These are phyloP conservation scores for Thamnophis elegans DNA, from an alignment of 2,797 vertebrate genomes.

Conservation along the genomic window DNA sequence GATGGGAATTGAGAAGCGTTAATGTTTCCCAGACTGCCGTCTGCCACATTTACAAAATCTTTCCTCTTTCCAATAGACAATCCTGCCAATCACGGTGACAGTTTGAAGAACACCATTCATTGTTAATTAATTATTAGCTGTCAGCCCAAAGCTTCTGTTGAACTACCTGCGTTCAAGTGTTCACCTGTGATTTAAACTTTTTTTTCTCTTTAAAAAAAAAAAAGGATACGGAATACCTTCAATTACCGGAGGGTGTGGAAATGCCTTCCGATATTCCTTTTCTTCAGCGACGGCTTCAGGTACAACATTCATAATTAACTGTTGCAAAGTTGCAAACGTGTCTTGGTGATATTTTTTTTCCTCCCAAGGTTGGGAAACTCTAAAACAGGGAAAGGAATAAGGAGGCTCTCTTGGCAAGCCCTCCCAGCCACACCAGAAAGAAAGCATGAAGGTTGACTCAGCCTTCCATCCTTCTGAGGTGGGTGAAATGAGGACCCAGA, in stretches of 20 bases:
- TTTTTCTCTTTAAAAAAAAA: slow-evolving; percentile 60
- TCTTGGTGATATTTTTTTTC: slow-evolving; percentile 46
- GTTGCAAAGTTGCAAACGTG: slow-evolving; percentile 49
- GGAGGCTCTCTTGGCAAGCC: too few relatives aligned
- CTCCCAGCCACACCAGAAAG: too few relatives aligned
- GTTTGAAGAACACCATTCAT: slow-evolving; percentile 70
- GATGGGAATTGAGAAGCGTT: slow-evolving; percentile 68
- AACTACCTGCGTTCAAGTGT: slow-evolving; percentile 66
- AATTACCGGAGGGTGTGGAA: slow-evolving; percentile 66
- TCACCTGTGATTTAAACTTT: slow-evolving; percentile 67
- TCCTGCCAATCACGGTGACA: slow-evolving; percentile 69
- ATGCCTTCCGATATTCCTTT: slow-evolving; percentile 58
- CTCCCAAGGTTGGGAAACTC: slow-evolving; percentile 52
- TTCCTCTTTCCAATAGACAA: slow-evolving; percentile 68
- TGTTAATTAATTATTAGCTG: slow-evolving; percentile 78
- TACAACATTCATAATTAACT: slow-evolving; percentile 64
- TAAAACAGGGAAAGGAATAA: too few relatives aligned
- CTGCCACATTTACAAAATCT: slow-evolving; percentile 69
- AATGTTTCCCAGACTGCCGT: slow-evolving; percentile 70
- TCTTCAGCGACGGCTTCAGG: slow-evolving; percentile 53
- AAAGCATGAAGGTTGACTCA: too few relatives aligned
- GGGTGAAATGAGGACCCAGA: too few relatives aligned
- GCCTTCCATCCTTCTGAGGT: too few relatives aligned
- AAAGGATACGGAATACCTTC: slow-evolving; percentile 64
- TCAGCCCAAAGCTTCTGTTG: slow-evolving; percentile 68